These are phyloP conservation scores for Calypte anna DNA, from an alignment of 2,113 vertebrate genomes.

Conservation along the genomic window DNA sequence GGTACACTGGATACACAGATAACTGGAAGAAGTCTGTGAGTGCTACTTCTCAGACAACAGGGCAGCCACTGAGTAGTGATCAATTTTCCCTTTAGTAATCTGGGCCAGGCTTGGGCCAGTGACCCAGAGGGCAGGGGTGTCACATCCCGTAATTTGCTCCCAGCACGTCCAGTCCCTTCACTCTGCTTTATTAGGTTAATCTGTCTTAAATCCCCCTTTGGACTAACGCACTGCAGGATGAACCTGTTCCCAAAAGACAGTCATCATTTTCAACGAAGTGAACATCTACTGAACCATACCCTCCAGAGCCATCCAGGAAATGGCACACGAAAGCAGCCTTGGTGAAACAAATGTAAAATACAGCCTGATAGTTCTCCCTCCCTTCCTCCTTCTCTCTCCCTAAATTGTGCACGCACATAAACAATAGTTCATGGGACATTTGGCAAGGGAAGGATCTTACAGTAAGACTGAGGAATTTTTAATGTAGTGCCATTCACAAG, in stretches of 20 bases:
- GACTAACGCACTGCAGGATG: neutral
- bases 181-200: slow-evolving; percentile 55
- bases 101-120: neutral
- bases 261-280: slow-evolving; percentile 7
- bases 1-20: neutral
- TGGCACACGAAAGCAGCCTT: neutral
- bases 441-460: slow-evolving; percentile 60
- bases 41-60: neutral
- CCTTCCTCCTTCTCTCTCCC: neutral
- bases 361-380: neutral
- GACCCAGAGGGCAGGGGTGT: neutral
- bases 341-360: neutral
- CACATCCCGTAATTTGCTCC: neutral
- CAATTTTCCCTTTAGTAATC: neutral
- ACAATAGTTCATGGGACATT: slow-evolving; percentile 63
- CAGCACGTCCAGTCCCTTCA: neutral
- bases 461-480: slow-evolving; percentile 66
- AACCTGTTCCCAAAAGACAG: slow-evolving; percentile 39
- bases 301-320: slow-evolving; percentile 34
- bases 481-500: slow-evolving; percentile 58
- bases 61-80: neutral
- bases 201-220: slow-evolving; percentile 20
- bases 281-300: slow-evolving; percentile 37
- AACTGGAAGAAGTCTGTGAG: neutral
- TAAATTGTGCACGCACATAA: slow-evolving; percentile 38